Evolutionary conservation across 2,797 vertebrate species (phyloP).

Genomic region (Tamandua tetradactyla): DNA sequence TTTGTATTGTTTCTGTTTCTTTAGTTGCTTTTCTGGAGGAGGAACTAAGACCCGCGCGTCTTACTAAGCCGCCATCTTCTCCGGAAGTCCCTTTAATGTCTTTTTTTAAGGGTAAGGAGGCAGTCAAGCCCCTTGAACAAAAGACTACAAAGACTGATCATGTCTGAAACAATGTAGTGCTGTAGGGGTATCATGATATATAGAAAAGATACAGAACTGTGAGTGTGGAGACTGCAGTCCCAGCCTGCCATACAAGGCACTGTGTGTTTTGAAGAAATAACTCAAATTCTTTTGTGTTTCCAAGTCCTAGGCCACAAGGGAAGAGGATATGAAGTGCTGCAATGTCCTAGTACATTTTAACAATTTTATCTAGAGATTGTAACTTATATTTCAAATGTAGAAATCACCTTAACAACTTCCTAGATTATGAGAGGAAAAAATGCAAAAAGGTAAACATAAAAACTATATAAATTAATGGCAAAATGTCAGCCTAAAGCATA

Average conservation of each 20-base stretch:
- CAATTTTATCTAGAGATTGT: not conserved
- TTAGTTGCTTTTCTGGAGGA: no score
- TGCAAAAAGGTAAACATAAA: not conserved
- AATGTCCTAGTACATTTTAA: not conserved
- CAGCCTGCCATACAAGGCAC: not conserved
- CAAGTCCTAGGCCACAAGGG: not conserved
- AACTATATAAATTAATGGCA: not conserved
- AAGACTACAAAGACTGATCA: not conserved
- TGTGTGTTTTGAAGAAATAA: not conserved
- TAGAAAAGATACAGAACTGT: not conserved
- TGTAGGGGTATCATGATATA: not conserved
- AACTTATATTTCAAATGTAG: not conserved
- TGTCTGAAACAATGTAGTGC: not conserved
- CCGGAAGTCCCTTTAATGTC: slow-evolving; percentile 16
- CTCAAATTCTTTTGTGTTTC: not conserved
- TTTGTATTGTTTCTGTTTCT: no score
- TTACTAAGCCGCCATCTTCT: no score
- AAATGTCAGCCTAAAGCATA: not conserved
- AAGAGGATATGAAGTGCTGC: not conserved
- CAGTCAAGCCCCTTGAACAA: not conserved
- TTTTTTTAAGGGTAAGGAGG: not conserved
- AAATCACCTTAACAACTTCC: not conserved
- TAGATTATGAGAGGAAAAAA: not conserved
- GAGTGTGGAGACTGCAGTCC: not conserved
- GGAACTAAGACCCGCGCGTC: no score